A percentile compares a stretch with the other conserved stretches of the same genome.
Evolutionary conservation across 2,888 invertebrate genomes (phyloP).

Genomic region (Zeuzera pyrina): DNA sequence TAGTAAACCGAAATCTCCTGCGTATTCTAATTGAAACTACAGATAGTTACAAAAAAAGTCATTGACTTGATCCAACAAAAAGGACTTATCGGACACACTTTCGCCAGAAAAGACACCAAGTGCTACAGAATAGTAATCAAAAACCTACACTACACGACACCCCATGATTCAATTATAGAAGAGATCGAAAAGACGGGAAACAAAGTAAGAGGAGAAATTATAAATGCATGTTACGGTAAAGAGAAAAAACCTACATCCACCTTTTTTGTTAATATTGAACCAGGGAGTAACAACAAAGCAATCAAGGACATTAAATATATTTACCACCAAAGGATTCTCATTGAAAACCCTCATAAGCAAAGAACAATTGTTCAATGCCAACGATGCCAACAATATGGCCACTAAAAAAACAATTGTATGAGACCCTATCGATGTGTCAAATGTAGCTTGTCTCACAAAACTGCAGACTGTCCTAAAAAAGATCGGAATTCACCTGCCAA

Average conservation of each 20-base stretch:
- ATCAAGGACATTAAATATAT: neutral
- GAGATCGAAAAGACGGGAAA: slow-evolving; percentile 16
- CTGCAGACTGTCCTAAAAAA: neutral
- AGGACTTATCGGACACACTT: slow-evolving; percentile 19
- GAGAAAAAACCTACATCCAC: slow-evolving; percentile 17
- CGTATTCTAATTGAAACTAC: slow-evolving; percentile 2
- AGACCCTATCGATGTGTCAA: too few species aligned
- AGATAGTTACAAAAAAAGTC: slow-evolving; percentile 11
- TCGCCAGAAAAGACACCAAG: slow-evolving; percentile 14
- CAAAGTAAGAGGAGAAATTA: slow-evolving; percentile 15
- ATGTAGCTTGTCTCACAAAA: neutral
- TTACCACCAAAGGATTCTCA: neutral
- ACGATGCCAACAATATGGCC: too few species aligned
- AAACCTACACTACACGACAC: slow-evolving; percentile 17
- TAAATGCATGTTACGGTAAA: slow-evolving; percentile 13
- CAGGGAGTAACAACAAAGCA: slow-evolving; percentile 11
- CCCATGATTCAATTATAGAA: slow-evolving; percentile 10
- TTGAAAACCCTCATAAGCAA: neutral
- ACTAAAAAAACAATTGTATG: too few species aligned
- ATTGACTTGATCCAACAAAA: slow-evolving; percentile 9
- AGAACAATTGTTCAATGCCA: neutral
- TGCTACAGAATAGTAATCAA: slow-evolving; percentile 17
- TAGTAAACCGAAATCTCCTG: slow-evolving; percentile 10
- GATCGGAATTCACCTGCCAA: neutral
- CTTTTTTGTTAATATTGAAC: slow-evolving; percentile 17